These are phyloP conservation scores for Notarius quadriscutis DNA, from an alignment of 2,113 vertebrate species.

Conservation along the genomic window DNA sequence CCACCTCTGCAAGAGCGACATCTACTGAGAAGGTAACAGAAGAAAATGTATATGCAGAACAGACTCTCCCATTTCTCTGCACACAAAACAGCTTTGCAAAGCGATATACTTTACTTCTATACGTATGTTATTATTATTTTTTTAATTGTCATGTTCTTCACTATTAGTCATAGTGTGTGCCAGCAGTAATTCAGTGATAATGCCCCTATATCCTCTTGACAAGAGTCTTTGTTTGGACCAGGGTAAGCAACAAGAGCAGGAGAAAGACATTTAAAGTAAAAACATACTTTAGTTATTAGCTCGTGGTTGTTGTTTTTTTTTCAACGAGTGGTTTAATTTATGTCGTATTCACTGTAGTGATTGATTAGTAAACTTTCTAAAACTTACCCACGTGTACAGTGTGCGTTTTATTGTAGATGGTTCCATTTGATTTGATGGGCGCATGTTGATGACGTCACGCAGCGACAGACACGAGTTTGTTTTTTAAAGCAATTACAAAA, in stretches of 20 bases:
- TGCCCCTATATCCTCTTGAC: background rate
- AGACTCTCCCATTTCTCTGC: too few species aligned
- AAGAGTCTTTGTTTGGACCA: background rate
- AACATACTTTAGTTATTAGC: background rate
- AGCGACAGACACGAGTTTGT: background rate
- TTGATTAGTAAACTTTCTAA: background rate
- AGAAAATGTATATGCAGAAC: too few species aligned
- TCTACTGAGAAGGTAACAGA: background rate
- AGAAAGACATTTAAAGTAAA: background rate
- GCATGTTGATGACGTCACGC: constrained; percentile 42
- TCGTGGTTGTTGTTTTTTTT: background rate
- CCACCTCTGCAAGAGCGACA: background rate
- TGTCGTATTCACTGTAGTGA: background rate
- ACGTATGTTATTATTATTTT: background rate
- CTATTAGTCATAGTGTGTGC: background rate
- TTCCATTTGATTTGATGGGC: constrained; percentile 61
- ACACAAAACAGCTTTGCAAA: too few species aligned
- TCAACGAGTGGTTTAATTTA: background rate
- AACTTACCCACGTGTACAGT: constrained; percentile 71
- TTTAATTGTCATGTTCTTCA: background rate
- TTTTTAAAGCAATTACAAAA: background rate
- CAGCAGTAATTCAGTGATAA: background rate
- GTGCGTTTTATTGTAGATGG: constrained; percentile 46
- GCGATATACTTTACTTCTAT: too few species aligned
- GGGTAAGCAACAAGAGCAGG: background rate